Evolutionary conservation across 2,797 vertebrate species (phyloP), one percentile per base, ranked within the genome.

Genomic region (Phrynocephalus guinanensis): DNA sequence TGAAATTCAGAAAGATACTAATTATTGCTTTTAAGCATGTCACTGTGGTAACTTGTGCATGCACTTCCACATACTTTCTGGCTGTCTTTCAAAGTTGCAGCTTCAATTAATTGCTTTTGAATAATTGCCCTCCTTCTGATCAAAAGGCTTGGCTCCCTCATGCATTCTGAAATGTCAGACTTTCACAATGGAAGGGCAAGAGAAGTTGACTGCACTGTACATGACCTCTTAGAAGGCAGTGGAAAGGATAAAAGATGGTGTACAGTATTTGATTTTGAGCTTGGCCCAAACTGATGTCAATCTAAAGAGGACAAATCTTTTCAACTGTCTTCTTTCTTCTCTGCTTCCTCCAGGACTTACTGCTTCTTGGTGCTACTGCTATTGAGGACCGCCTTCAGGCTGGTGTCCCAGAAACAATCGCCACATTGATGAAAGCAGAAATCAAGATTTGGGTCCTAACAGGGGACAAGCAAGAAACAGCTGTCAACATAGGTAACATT

Each of bases 371-470:
- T 87, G 99, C 98, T 91, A 99, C 99, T 1, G 99, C 98, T 91
- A 99, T 99, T 91, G 99, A 99, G 95, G 99, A 99, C 91, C 98
- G 97, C 76, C 97, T 99, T 91, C 98, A 99, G 96, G 97, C 98
- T 0, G 98, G 98, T 26, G 98, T 99, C 90, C 99, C 99, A 1
- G 99, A 99, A 96, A 99, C 99, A 87, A 99, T 99, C 93, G 96
- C 98, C 90, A 98, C 98, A 4, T 96, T 99, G 89, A 97, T 99
- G 95, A 98, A 96, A 95, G 99, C 99, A 30, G 98, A 98, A 94
- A 99, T 99, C 92, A 99, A 98, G 96, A 99, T 99, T 91, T 99
- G 99, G 99, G 97, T 99, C 93, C 97, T 99, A 94, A 99, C 99
- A 0, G 98, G 99, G 80, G 99, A 99, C 96, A 99, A 99, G 91